These are phyloP conservation scores for Encarsia formosa DNA, from an alignment of 2,888 invertebrate species.

Conservation along the genomic window DNA sequence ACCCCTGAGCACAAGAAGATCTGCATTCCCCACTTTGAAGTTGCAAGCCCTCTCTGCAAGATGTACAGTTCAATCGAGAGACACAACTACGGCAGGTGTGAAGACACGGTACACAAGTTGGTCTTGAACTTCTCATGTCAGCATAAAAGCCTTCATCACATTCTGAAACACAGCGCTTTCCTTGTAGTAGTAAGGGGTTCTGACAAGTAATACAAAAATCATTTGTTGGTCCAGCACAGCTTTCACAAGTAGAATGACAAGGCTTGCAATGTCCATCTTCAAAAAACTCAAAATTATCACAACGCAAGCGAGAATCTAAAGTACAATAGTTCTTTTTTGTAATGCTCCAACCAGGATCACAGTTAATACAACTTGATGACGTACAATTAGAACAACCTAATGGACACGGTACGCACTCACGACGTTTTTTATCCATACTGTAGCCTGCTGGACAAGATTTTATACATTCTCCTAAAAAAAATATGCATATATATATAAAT, in stretches of 20 bases:
- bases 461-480: slow-evolving; percentile 63
- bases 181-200: slow-evolving; percentile 69
- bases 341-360: slow-evolving; percentile 70
- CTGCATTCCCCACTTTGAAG: slow-evolving; percentile 80
- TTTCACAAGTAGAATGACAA: slow-evolving; percentile 76
- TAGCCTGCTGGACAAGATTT: slow-evolving; percentile 69
- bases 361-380: slow-evolving; percentile 69
- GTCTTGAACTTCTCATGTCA: slow-evolving; percentile 55
- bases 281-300: slow-evolving; percentile 64
- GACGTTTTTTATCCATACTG: slow-evolving; percentile 72
- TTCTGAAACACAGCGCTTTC: slow-evolving; percentile 68
- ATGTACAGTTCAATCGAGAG: slow-evolving; percentile 75
- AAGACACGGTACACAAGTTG: slow-evolving; percentile 69
- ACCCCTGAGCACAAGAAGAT: slow-evolving; percentile 72
- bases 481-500: no score
- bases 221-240: slow-evolving; percentile 76
- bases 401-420: slow-evolving; percentile 76
- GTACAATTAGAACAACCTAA: slow-evolving; percentile 74
- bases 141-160: slow-evolving; percentile 74
- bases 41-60: slow-evolving; percentile 71
- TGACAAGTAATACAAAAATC: slow-evolving; percentile 71
- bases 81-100: slow-evolving; percentile 76
- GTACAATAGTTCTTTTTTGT: slow-evolving; percentile 74
- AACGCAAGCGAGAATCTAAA: slow-evolving; percentile 66
- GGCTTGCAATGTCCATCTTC: slow-evolving; percentile 67